Evolutionary conservation across 1,140 invertebrate genomes (phyloP), one percentile per base, ranked within the genome.

Genomic region (Orchestia grillus): DNA sequence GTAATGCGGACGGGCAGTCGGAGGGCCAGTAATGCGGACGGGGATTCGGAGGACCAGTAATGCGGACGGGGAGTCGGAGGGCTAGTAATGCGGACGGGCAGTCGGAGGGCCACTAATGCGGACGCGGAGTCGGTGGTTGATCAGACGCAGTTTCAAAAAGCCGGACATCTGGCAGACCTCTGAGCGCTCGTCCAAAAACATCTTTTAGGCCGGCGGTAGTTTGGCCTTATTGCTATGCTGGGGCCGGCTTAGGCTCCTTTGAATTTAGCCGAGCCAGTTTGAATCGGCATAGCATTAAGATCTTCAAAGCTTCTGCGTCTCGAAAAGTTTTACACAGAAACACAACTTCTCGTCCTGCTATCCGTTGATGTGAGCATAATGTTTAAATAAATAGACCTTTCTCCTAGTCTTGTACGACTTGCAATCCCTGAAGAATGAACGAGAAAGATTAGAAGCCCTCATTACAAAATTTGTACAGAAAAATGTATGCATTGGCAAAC

Each of bases 221-320:
- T 94, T 47, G 44, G 92, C 92, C 92, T 94, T 94, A 94, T 94
- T 94, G 92, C 92, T 94, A 94, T 94, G 41, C 92, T 47, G 44
- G 92, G 19, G 92, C 92, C 6, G 92, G 92, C 92, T 94, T 45
- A 44, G 92, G 92, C 92, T 94, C 92, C 92, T 94, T 94, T 94
- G 92, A 94, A 94, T 94, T 94, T 94, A 94, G 92, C 92, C 92
- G 92, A 94, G 92, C 92, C 41, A 94, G 92, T 94, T 94, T 94
- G 92, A 94, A 94, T 94, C 44, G 92, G 92, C 92, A 94, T 94
- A 94, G 92, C 92, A 94, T 94, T 94, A 94, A 94, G 92, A 94
- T 94, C 92, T 94, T 94, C 92, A 94, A 94, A 94, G 92, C 92
- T 45, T 44, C 92, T 45, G 92, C 92, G 44, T 11, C 92, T 94